Conservation (phyloP, 2,888 invertebrate genomes). For the Lepidocyrtinus sp. region DNA sequence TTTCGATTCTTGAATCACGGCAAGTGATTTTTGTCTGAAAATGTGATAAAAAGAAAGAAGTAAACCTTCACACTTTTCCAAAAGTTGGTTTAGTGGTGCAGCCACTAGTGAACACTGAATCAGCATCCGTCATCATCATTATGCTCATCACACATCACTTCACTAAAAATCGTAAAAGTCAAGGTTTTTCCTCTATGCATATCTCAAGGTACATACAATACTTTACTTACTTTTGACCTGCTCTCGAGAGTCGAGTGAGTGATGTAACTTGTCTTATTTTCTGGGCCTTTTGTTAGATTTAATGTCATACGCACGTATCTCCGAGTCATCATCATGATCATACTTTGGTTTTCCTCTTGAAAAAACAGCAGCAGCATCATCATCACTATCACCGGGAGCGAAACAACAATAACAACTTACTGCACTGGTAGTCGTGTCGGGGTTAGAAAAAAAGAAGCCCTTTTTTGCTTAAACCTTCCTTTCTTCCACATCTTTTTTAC, state of each 20-base stretch:
- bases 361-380: too few relatives aligned
- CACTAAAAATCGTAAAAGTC: conserved; percentile 53
- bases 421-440: conserved; percentile 8
- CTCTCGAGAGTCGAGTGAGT: too few relatives aligned
- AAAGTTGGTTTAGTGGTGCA: too few relatives aligned
- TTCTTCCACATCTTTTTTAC: conserved; percentile 26
- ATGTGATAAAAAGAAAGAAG: conserved; percentile 25
- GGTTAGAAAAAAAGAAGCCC: conserved; percentile 23
- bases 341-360: too few relatives aligned
- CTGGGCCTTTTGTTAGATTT: conserved; percentile 38
- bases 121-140: conserved; percentile 34
- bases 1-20: too few relatives aligned
- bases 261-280: conserved; percentile 54
- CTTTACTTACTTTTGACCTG: conserved; percentile 34
- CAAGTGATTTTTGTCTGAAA: too few relatives aligned
- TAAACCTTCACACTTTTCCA: conserved; percentile 43
- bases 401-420: conserved; percentile 48
- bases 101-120: conserved; percentile 48
- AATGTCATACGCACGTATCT: conserved; percentile 58
- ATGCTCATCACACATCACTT: conserved; percentile 10
- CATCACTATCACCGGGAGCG: conserved; percentile 44
- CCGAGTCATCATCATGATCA: conserved; percentile 44
- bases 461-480: conserved; percentile 42
- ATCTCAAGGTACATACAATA: conserved; percentile 32
- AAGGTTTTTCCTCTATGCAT: conserved; percentile 51